These are phyloP conservation scores for Dromas ardeola DNA, from an alignment of 2,113 vertebrate genomes.

Conservation along the genomic window DNA sequence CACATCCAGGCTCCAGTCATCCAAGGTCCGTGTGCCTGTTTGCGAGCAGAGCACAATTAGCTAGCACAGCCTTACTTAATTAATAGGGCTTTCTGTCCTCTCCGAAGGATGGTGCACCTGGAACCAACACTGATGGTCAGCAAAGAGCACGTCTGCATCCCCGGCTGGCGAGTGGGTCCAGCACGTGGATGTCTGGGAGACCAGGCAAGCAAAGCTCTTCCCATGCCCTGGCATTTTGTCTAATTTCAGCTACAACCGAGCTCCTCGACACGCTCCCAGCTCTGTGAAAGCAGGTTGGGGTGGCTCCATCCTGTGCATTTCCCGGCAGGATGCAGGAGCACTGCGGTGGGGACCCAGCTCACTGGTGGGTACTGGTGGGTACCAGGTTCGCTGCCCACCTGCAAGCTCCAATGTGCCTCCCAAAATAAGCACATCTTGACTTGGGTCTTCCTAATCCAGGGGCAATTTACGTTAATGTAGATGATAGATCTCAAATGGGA, in stretches of 20 bases:
- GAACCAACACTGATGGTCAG: neutral
- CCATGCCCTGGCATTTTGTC: accelerated
- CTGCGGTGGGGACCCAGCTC: too few relatives aligned
- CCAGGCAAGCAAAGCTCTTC: neutral
- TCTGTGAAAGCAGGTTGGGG: too few relatives aligned
- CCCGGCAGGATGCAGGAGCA: neutral
- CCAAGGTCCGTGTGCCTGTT: neutral
- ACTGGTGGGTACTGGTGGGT: neutral
- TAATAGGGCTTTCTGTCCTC: neutral
- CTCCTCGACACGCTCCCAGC: accelerated
- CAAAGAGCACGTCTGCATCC: neutral
- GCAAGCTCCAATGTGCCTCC: neutral
- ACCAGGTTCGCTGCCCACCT: neutral
- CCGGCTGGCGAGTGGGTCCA: accelerated
- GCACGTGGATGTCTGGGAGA: neutral
- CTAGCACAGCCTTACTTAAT: neutral
- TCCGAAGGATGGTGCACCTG: neutral
- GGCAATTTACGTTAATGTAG: neutral
- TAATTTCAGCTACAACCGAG: accelerated
- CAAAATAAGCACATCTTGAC: neutral
- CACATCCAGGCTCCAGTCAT: neutral
- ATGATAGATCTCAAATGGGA: neutral
- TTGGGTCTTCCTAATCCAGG: neutral
- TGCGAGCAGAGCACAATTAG: neutral
- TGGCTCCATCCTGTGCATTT: accelerated